These are phyloP conservation scores for Crotalus horridus DNA, from an alignment of 2,113 vertebrate genomes.

Conservation along the genomic window DNA sequence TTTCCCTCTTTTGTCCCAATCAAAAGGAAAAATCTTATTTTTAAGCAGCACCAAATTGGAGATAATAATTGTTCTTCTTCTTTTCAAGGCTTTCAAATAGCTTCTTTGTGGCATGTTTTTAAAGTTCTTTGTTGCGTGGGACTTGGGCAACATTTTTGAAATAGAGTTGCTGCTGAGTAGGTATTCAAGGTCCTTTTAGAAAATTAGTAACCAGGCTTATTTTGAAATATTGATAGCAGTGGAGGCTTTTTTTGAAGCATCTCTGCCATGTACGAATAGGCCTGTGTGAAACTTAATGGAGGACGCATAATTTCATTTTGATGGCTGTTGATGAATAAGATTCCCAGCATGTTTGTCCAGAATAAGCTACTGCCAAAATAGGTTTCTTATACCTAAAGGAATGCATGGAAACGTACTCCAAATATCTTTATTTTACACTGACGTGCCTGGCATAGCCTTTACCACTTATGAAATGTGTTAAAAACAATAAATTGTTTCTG, in stretches of 20 bases:
- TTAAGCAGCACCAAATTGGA: neutral
- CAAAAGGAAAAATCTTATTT: neutral
- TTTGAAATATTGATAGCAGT: neutral
- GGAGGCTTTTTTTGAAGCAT: neutral
- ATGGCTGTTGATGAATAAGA: neutral
- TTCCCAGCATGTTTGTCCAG: neutral
- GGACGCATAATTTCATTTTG: neutral
- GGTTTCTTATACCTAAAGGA: neutral
- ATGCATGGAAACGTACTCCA: neutral
- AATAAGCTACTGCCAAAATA: neutral
- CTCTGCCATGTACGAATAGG: neutral
- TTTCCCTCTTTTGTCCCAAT: neutral
- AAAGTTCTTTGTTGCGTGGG: neutral
- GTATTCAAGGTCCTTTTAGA: neutral
- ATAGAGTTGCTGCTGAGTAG: neutral
- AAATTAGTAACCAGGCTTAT: neutral
- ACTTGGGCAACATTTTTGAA: neutral
- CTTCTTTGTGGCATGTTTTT: neutral
- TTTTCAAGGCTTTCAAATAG: neutral
- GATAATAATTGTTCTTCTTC: neutral
- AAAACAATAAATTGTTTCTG: neutral
- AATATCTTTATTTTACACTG: neutral
- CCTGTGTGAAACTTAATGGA: neutral
- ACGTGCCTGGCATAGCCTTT: accelerated
- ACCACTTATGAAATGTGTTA: neutral